Percentiles rank a stretch among this genome's conserved stretches.
Evolutionary conservation across 1,140 invertebrate species (phyloP).

Genomic region (Mylabris phalerata): DNA sequence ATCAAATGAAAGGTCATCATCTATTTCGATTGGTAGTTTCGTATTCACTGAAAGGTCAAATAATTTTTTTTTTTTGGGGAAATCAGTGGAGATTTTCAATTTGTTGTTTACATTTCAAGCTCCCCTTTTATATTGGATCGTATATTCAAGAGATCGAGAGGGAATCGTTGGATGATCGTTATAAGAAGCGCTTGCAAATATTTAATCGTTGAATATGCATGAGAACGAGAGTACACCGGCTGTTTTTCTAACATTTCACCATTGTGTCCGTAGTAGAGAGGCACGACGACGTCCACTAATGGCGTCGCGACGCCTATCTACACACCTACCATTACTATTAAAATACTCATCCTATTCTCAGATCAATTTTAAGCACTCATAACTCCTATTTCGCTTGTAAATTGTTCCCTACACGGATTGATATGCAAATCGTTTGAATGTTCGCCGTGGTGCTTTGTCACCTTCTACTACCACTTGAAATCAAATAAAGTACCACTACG

Average conservation of each 20-base stretch:
- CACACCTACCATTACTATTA: too few relatives aligned
- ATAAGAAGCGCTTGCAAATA: slow-evolving; percentile 22
- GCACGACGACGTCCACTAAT: slow-evolving; percentile 20
- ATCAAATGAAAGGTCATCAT: too few relatives aligned
- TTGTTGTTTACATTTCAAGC: neutral
- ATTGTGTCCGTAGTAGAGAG: slow-evolving; percentile 10
- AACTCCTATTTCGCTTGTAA: slow-evolving; percentile 25
- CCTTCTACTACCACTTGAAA: slow-evolving; percentile 6
- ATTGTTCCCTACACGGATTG: slow-evolving; percentile 21
- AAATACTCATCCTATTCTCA: slow-evolving; percentile 15
- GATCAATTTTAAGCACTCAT: slow-evolving; percentile 26
- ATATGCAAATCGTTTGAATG: slow-evolving; percentile 16
- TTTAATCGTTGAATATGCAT: slow-evolving; percentile 25
- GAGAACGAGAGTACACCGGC: slow-evolving; percentile 33
- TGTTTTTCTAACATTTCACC: slow-evolving; percentile 34
- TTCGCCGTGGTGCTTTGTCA: slow-evolving; percentile 12
- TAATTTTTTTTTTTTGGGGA: slow-evolving; percentile 1
- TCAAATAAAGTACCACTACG: too few relatives aligned
- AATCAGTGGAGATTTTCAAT: slow-evolving; percentile 3
- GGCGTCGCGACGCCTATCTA: slow-evolving; percentile 4
- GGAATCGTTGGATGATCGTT: slow-evolving; percentile 23
- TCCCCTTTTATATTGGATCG: slow-evolving; percentile 12
- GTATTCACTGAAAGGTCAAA: too few relatives aligned
- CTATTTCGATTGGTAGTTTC: too few relatives aligned
- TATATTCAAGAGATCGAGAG: slow-evolving; percentile 1